A percentile compares a stretch with the other conserved stretches of the same genome.
Conservation (phyloP, 2,113 vertebrate genomes). For the Hippopotamus amphibius region DNA sequence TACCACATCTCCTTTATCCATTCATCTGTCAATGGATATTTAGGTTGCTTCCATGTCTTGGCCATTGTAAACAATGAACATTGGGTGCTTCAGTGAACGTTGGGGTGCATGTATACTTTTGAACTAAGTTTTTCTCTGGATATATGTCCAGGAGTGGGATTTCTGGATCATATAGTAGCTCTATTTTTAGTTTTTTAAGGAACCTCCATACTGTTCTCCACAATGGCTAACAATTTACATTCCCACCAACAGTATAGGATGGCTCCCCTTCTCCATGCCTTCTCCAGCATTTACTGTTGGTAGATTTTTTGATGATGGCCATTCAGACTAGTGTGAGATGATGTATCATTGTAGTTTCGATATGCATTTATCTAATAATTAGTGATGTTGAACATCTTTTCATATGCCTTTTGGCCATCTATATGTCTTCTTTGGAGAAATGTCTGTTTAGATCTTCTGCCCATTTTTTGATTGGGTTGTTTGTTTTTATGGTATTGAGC, state of each 20-base stretch:
- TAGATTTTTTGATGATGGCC: background rate
- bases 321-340: background rate
- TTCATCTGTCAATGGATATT: background rate
- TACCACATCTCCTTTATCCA: background rate
- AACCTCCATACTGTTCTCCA: background rate
- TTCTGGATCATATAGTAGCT: background rate
- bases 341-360: background rate
- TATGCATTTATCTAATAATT: background rate
- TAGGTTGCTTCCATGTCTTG: background rate
- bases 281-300: background rate
- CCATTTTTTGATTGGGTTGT: background rate
- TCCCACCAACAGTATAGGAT: background rate
- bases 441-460: background rate
- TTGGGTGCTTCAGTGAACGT: background rate
- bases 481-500: background rate
- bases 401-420: background rate
- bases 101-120: background rate
- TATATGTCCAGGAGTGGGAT: background rate
- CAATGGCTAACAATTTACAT: background rate
- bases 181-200: background rate
- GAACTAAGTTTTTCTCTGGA: background rate
- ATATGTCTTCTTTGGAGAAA: background rate
- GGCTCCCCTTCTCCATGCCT: background rate
- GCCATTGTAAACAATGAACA: background rate
- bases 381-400: background rate